Percentiles rank a stretch among this genome's conserved stretches.
These are phyloP conservation scores for Portevinia maculata DNA, from an alignment of 2,888 invertebrate genomes.

Conservation along the genomic window DNA sequence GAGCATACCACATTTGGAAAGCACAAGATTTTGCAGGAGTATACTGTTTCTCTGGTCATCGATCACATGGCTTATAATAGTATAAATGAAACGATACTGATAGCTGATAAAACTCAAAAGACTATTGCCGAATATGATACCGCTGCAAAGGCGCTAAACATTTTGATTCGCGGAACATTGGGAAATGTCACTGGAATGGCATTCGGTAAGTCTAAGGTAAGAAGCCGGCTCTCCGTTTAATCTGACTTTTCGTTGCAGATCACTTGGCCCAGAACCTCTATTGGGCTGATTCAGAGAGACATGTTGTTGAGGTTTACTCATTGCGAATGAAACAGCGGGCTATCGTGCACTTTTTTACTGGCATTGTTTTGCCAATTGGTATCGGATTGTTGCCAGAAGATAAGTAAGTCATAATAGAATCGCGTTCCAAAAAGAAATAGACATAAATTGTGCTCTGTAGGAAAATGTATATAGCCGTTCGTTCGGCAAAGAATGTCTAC, in stretches of 20 bases:
- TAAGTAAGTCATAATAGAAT: constrained; percentile 75
- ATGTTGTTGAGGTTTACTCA: constrained; percentile 87
- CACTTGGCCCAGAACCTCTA: constrained; percentile 89
- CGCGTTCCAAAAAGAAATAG: neutral
- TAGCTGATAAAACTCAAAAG: constrained; percentile 84
- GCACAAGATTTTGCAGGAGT: constrained; percentile 84
- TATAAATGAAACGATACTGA: constrained; percentile 83
- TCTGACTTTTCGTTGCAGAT: constrained; percentile 83
- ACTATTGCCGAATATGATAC: constrained; percentile 83
- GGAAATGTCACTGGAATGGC: constrained; percentile 85
- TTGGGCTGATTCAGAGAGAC: constrained; percentile 86
- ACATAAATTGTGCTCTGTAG: constrained; percentile 79
- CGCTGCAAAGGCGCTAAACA: constrained; percentile 75
- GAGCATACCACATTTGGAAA: constrained; percentile 88
- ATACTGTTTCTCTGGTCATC: constrained; percentile 84
- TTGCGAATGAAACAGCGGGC: constrained; percentile 85
- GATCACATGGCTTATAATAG: constrained; percentile 88
- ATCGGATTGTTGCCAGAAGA: constrained; percentile 85
- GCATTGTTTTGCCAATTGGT: constrained; percentile 86
- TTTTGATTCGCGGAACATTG: constrained; percentile 82
- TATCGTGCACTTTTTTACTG: constrained; percentile 85
- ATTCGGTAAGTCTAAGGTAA: constrained; percentile 82
- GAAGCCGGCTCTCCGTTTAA: too few species aligned
- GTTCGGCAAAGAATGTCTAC: constrained; percentile 80
- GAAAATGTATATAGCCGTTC: constrained; percentile 86